These are phyloP conservation scores for Dunckerocampus dactyliophorus DNA, from an alignment of 2,113 vertebrate species.

Conservation along the genomic window DNA sequence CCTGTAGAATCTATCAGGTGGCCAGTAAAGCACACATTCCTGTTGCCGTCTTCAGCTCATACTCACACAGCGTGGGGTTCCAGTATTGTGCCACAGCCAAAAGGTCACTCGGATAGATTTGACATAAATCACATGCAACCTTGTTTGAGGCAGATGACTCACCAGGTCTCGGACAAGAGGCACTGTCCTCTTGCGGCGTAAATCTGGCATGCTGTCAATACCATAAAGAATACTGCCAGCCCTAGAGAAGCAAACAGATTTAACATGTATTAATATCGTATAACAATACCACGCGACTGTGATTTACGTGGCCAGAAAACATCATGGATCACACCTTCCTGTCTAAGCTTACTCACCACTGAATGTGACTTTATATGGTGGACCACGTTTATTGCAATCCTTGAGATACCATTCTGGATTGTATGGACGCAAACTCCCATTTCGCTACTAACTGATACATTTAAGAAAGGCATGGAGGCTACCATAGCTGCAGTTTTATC, in stretches of 20 bases:
- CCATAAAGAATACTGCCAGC: slow-evolving; percentile 88
- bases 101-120: slow-evolving; percentile 49
- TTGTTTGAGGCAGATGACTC: slow-evolving; percentile 73
- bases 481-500: too few relatives aligned
- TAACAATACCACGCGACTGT: slow-evolving; percentile 71
- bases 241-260: slow-evolving; percentile 73
- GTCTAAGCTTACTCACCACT: slow-evolving; percentile 33
- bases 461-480: too few relatives aligned
- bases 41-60: slow-evolving; percentile 25
- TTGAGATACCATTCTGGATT: too few relatives aligned
- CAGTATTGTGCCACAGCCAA: slow-evolving; percentile 37
- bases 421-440: too few relatives aligned
- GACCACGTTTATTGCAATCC: too few relatives aligned
- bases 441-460: too few relatives aligned
- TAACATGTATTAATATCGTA: slow-evolving; percentile 75
- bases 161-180: slow-evolving; percentile 97
- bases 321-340: slow-evolving; percentile 52
- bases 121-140: slow-evolving; percentile 70
- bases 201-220: slow-evolving; percentile 99
- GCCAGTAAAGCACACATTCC: slow-evolving; percentile 12
- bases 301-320: slow-evolving; percentile 65
- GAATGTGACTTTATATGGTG: background rate
- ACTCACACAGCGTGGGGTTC: slow-evolving; percentile 40
- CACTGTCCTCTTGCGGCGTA: slow-evolving; percentile 91
- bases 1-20: slow-evolving; percentile 1